Evolutionary conservation across 2,113 vertebrate species (phyloP).

Genomic region (Micronycteris hirsuta): DNA sequence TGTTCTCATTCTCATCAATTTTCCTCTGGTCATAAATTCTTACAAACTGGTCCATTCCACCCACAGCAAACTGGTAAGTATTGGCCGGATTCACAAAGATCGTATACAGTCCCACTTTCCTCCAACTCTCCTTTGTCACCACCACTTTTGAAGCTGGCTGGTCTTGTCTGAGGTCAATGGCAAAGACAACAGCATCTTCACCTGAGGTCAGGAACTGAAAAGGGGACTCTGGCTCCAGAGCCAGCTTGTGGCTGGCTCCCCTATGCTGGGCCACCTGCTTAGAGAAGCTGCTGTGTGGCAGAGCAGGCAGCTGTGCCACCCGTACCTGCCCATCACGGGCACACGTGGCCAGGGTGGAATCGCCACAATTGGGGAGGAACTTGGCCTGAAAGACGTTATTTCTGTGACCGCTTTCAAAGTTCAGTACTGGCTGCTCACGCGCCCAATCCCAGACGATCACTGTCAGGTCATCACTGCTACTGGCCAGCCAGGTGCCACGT

Average conservation of each 20-base stretch:
- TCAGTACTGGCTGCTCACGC: constrained; percentile 79
- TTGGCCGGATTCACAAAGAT: constrained; percentile 90
- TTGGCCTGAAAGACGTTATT: constrained; percentile 94
- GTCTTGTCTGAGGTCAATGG: constrained; percentile 88
- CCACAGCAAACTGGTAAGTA: constrained; percentile 90
- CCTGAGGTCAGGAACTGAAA: constrained; percentile 92
- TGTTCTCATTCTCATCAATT: constrained; percentile 89
- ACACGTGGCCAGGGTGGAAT: constrained; percentile 90
- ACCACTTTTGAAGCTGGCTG: constrained; percentile 88
- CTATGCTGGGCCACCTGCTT: constrained; percentile 91
- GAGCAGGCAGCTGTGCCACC: constrained; percentile 87
- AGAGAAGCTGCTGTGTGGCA: constrained; percentile 87
- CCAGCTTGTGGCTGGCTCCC: constrained; percentile 90
- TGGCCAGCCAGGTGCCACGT: constrained; percentile 87
- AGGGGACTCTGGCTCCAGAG: constrained; percentile 89
- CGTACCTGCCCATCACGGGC: constrained; percentile 90
- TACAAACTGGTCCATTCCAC: constrained; percentile 88
- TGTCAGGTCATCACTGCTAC: constrained; percentile 90
- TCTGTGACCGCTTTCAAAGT: constrained; percentile 91
- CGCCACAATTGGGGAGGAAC: constrained; percentile 92
- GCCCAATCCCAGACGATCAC: constrained; percentile 93
- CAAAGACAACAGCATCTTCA: constrained; percentile 90
- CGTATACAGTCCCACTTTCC: constrained; percentile 91
- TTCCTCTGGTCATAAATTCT: constrained; percentile 94
- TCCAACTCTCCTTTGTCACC: constrained; percentile 89